Percentiles rank a stretch among this genome's conserved stretches.
Conservation (phyloP, 2,888 invertebrate species). For the Caenorhabditis sinica region DNA sequence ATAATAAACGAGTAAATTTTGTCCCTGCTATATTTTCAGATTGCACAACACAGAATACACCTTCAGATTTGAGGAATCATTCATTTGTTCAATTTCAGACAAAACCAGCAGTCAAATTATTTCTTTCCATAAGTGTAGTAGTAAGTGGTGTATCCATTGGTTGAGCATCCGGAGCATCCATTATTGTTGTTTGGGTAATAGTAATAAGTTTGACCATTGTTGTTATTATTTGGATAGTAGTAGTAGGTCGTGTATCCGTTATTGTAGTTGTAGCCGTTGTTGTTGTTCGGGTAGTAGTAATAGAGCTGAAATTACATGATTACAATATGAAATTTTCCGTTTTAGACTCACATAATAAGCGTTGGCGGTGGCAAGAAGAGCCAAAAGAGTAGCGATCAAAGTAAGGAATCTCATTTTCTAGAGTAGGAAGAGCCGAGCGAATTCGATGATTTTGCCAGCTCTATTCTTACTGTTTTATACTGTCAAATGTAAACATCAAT, state of each 20-base stretch:
- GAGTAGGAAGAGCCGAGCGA: constrained; percentile 22
- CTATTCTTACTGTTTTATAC: constrained; percentile 39
- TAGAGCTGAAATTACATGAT: constrained; percentile 44
- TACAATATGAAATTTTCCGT: neutral
- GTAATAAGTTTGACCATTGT: constrained; percentile 59
- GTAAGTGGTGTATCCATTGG: constrained; percentile 57
- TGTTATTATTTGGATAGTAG: constrained; percentile 51
- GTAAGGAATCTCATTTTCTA: constrained; percentile 53
- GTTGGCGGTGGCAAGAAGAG: constrained; percentile 53
- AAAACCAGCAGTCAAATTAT: constrained; percentile 12
- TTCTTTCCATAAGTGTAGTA: constrained; percentile 57
- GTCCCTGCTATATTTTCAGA: neutral
- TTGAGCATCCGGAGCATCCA: constrained; percentile 45
- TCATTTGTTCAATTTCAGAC: constrained; percentile 36
- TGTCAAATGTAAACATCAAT: constrained; percentile 7
- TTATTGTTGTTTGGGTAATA: constrained; percentile 31
- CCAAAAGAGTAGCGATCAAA: constrained; percentile 44
- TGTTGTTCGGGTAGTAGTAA: constrained; percentile 62
- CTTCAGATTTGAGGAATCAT: neutral
- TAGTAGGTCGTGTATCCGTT: constrained; percentile 53
- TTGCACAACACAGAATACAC: neutral
- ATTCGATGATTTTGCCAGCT: constrained; percentile 16
- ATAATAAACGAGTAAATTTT: constrained; percentile 11
- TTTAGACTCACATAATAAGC: constrained; percentile 62
- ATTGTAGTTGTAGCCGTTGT: constrained; percentile 27